Evolutionary conservation across 37 sponge, comb jelly and placozoan species (phyloP).

Genomic region (Oscarella lobularis): DNA sequence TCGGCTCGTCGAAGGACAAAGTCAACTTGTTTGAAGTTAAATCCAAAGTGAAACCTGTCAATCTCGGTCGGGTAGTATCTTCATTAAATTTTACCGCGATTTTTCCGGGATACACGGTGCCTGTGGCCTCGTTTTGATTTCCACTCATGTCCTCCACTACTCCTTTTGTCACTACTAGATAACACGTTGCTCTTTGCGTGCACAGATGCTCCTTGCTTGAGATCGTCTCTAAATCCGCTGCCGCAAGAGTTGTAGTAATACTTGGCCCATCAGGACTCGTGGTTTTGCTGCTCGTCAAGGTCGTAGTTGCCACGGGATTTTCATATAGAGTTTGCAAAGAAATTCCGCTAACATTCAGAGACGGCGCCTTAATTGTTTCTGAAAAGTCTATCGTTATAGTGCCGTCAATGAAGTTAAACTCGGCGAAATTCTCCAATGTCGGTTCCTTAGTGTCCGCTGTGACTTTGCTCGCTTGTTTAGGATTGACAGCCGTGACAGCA

Average conservation of each 20-base stretch:
- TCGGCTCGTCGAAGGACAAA: constrained; percentile 67
- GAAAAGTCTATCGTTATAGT: constrained; percentile 44
- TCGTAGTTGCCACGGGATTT: constrained; percentile 25
- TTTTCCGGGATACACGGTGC: constrained; percentile 45
- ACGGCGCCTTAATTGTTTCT: constrained; percentile 50
- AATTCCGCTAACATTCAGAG: constrained; percentile 33
- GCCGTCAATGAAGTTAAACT: constrained; percentile 60
- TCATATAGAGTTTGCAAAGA: constrained; percentile 54
- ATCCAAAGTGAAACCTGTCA: constrained; percentile 28
- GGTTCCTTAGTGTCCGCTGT: constrained; percentile 62
- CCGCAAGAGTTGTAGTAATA: constrained; percentile 20
- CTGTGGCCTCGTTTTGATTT: constrained; percentile 25
- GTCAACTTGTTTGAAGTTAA: constrained; percentile 47
- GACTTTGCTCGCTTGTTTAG: no score
- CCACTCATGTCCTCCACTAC: constrained; percentile 48
- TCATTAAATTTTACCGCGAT: constrained; percentile 30
- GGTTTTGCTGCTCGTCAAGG: constrained; percentile 24
- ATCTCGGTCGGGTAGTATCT: constrained; percentile 38
- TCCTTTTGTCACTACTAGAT: constrained; percentile 23
- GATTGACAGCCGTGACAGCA: no score
- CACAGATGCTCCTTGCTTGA: constrained; percentile 43
- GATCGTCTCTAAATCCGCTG: constrained; percentile 35
- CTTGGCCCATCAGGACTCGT: constrained; percentile 11
- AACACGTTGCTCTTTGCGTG: constrained; percentile 69
- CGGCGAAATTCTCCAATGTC: constrained; percentile 26